These are phyloP conservation scores for Aplodontia rufa DNA, from an alignment of 2,113 vertebrate species.

Conservation along the genomic window DNA sequence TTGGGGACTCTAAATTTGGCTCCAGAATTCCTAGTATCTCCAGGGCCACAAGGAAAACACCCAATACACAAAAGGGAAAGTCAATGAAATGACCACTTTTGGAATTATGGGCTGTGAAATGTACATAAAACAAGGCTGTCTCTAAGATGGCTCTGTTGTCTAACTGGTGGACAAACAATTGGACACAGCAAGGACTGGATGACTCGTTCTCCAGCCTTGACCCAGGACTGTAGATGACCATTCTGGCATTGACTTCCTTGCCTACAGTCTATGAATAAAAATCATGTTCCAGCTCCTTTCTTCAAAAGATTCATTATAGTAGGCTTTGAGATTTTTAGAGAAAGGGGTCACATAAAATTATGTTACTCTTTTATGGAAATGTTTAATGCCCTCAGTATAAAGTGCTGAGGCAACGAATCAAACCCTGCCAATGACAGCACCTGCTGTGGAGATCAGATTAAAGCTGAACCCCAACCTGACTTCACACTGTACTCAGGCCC, in stretches of 20 bases:
- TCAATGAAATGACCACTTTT: not conserved
- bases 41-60: not conserved
- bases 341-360: not conserved
- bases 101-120: too few species aligned
- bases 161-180: not conserved
- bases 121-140: not conserved
- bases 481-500: not conserved
- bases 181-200: not conserved
- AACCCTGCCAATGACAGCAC: not conserved
- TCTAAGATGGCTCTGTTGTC: not conserved
- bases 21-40: not conserved
- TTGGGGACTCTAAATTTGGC: not conserved
- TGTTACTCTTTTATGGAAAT: not conserved
- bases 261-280: not conserved
- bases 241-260: not conserved
- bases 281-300: not conserved
- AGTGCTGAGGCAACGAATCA: not conserved
- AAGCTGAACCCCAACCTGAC: not conserved
- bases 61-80: not conserved
- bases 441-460: not conserved
- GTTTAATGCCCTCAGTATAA: not conserved
- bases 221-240: not conserved
- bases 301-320: not conserved
- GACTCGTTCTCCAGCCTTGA: not conserved
- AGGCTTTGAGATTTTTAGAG: not conserved